phyloP scores from a whole-genome alignment of 1,140 invertebrate genomes.

The Diabrotica virgifera region DNA sequence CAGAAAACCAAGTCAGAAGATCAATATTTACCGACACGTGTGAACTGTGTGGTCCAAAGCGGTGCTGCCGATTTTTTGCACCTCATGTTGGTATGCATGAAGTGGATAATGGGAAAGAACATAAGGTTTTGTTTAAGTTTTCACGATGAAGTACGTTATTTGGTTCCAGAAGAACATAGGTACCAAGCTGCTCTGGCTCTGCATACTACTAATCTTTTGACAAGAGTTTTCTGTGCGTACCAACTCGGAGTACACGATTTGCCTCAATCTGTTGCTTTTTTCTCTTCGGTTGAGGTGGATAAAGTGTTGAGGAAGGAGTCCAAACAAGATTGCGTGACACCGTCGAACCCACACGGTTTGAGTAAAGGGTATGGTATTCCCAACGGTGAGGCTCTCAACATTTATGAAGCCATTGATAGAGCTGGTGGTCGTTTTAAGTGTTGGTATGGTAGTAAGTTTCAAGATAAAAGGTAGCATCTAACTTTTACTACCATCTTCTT shows the following conservation, averaged over 20 bases:
- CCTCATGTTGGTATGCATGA: slow-evolving; percentile 93
- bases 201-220: slow-evolving; percentile 92
- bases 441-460: slow-evolving; percentile 27
- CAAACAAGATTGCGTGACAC: slow-evolving; percentile 79
- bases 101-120: slow-evolving; percentile 80
- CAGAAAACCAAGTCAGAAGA: slow-evolving; percentile 51
- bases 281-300: slow-evolving; percentile 94
- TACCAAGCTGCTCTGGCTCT: slow-evolving; percentile 90
- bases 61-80: slow-evolving; percentile 98
- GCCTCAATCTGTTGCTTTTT: slow-evolving; percentile 93
- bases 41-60: slow-evolving; percentile 99
- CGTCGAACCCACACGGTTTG: slow-evolving; percentile 93
- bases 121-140: slow-evolving; percentile 93
- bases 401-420: slow-evolving; percentile 66
- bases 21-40: slow-evolving; percentile 81
- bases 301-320: slow-evolving; percentile 91
- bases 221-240: slow-evolving; percentile 83
- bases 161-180: slow-evolving; percentile 77
- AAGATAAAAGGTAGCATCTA: no score
- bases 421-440: slow-evolving; percentile 46
- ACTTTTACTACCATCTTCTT: no score
- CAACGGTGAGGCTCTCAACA: slow-evolving; percentile 72
- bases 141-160: slow-evolving; percentile 96
- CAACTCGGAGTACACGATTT: slow-evolving; percentile 80
- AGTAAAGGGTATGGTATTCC: slow-evolving; percentile 79